phyloP scores from a whole-genome alignment of 2,888 invertebrate genomes.

The Coecobrya sp. region DNA sequence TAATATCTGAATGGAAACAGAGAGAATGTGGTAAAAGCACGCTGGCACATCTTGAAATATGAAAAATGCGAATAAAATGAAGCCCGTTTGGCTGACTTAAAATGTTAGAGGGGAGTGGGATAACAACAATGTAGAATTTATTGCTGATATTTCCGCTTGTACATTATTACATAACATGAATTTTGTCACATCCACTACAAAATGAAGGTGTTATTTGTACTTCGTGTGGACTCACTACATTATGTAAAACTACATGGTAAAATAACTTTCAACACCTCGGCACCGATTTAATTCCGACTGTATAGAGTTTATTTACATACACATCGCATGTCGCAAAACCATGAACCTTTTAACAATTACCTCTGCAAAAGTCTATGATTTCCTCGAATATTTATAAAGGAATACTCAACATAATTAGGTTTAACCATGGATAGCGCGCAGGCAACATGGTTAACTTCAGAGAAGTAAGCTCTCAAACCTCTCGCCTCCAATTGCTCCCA shows the following conservation, averaged over 20 bases:
- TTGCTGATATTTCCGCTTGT: conserved; percentile 11
- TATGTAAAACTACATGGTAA: neutral
- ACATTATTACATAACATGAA: neutral
- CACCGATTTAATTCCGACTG: neutral
- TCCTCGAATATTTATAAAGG: conserved; percentile 71
- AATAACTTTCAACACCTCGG: neutral
- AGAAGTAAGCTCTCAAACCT: conserved; percentile 70
- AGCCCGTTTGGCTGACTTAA: neutral
- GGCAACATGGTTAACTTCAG: conserved; percentile 72
- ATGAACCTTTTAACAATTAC: neutral
- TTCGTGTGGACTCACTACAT: neutral
- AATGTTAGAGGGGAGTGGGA: neutral
- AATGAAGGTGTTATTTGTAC: neutral
- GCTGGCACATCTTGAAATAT: neutral
- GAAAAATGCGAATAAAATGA: neutral
- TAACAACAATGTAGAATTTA: neutral
- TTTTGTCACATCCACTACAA: neutral
- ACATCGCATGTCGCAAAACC: too few species aligned
- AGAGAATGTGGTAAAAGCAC: too few species aligned
- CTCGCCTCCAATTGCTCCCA: conserved; percentile 72
- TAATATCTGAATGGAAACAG: too few species aligned
- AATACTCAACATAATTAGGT: conserved; percentile 71
- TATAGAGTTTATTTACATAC: neutral
- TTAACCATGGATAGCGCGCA: conserved; percentile 24
- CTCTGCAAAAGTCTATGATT: conserved; percentile 39